Conservation (phyloP, 2,797 vertebrate genomes). For the Myripristis jacobus region DNA sequence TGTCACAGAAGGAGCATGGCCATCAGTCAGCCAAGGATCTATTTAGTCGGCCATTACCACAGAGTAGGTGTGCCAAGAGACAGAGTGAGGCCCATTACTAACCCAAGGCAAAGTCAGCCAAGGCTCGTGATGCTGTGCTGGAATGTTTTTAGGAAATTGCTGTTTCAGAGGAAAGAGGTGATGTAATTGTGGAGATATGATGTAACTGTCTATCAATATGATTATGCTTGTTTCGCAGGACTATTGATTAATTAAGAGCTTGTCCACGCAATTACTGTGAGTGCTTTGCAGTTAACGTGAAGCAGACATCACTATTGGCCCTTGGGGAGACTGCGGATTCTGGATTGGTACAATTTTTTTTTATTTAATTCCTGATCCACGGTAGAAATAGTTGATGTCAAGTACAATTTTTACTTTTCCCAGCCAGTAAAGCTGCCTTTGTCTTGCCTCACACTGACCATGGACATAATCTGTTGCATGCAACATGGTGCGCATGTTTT, state of each 20-base stretch:
- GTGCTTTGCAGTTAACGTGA: constrained; percentile 48
- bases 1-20: background rate
- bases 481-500: constrained; percentile 32
- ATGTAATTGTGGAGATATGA: constrained; percentile 58
- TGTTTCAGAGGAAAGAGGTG: constrained; percentile 35
- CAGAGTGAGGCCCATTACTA: constrained; percentile 20
- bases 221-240: constrained; percentile 40
- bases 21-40: constrained; percentile 7
- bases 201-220: constrained; percentile 53
- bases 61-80: constrained; percentile 3
- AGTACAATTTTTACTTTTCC: background rate
- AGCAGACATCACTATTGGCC: constrained; percentile 41
- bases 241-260: constrained; percentile 59
- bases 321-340: constrained; percentile 12
- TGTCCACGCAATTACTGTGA: constrained; percentile 36
- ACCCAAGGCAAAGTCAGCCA: constrained; percentile 42
- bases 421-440: background rate
- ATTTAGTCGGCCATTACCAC: constrained; percentile 1
- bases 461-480: constrained; percentile 29
- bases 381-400: constrained; percentile 5
- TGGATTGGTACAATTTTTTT: constrained; percentile 23
- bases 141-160: constrained; percentile 49
- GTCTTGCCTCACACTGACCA: background rate
- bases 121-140: constrained; percentile 16
- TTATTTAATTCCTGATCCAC: constrained; percentile 12